phyloP scores from a whole-genome alignment of 1,140 invertebrate species.

The Pemphigus obesinymphae region DNA sequence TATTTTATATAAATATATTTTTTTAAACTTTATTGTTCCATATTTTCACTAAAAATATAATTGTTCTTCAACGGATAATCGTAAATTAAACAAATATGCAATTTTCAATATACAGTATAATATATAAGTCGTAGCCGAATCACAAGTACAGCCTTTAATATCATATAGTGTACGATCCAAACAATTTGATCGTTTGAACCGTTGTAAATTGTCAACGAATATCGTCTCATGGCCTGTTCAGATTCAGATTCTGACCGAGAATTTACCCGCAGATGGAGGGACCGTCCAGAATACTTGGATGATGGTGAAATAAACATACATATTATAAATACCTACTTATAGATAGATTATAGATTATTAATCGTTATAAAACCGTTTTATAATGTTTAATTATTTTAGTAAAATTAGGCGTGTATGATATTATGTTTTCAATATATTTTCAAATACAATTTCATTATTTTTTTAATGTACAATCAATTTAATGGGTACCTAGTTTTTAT shows the following conservation, averaged over 20 bases:
- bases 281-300: neutral
- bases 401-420: neutral
- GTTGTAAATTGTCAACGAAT: neutral
- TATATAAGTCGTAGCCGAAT: too few species aligned
- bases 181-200: neutral
- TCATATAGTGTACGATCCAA: neutral
- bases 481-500: neutral
- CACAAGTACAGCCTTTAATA: neutral
- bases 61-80: neutral
- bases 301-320: neutral
- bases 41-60: neutral
- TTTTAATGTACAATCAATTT: too few species aligned
- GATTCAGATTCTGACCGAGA: conserved; percentile 28
- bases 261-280: neutral
- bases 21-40: neutral
- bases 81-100: neutral
- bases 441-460: too few species aligned
- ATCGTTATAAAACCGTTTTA: neutral
- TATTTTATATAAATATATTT: neutral
- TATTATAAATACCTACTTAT: too few species aligned
- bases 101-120: too few species aligned
- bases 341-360: neutral
- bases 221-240: neutral
- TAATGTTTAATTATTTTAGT: neutral
- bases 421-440: neutral